Base-by-base conservation (phyloP, 2,797 vertebrate species). In the Acridotheres tristis region DNA sequence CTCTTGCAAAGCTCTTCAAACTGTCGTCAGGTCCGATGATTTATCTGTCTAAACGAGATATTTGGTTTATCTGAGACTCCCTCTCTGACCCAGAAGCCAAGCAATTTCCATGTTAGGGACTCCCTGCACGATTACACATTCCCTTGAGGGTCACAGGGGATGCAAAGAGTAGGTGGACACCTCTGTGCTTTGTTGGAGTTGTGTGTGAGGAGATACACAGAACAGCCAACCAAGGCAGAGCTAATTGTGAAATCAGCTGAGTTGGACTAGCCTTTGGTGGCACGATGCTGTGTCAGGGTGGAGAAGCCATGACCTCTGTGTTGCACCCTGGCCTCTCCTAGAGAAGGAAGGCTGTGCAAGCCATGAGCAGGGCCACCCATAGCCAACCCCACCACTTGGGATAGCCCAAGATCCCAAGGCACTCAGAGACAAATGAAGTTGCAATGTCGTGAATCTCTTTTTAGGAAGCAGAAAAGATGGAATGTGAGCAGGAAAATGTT, bases 41-140 rank as follows among this genome's bases (percentile, higher is more conserved):
- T 94, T 93, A 71, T 88, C 53, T 61, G 61, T 58, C 47, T 88
- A 66, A 32, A 54, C 2, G 5, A 43, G 69, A 62, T 50, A 26
- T 81, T 79, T 75, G 83, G 69, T 86, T 91, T 86, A 59, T 91
- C 36, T 81, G 62, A 76, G 23, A 12, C 23, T 88, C 5, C 25
- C 40, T 83, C 61, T 58, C 29, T 89, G 88, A 69, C 7, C 36
- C 85, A 85, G 77, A 87, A 89, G 53, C 38, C 72, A 80, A 80
- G 61, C 15, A 78, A 47, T 88, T 92, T 77, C 65, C 47, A 45
- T 38, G 27, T 11, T 29, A 82, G 74, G 69, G 85, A 76, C 32
- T 93, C 77, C 74, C 57, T 58, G 30, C 22, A 13, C 6, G 6
- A 80, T 30, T 18, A 73, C 1, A 4, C 1, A 0, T 30, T 91